Evolutionary conservation across 2,888 invertebrate species (phyloP).

Genomic region (Pantelozetes paolii): DNA sequence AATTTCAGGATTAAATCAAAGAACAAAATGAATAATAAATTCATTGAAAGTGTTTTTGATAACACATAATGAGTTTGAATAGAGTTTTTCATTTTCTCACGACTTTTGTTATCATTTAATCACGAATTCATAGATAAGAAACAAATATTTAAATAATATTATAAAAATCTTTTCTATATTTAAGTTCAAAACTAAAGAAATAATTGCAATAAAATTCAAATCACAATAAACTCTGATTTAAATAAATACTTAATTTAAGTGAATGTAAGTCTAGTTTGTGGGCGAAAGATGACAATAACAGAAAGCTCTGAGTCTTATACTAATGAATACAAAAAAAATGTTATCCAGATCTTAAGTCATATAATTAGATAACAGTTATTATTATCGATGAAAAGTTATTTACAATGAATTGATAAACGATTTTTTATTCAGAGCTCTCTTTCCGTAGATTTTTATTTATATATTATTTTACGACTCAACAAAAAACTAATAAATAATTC

Average conservation of each 20-base stretch:
- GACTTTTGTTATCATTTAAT: background rate
- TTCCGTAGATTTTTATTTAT: background rate
- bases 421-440: background rate
- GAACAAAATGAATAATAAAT: background rate
- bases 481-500: conserved; percentile 9
- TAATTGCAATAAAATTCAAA: no score
- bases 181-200: no score
- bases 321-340: no score
- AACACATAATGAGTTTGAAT: background rate
- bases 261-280: background rate
- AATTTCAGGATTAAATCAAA: background rate
- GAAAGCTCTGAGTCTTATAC: background rate
- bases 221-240: no score
- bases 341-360: no score
- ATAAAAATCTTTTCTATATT: no score
- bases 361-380: background rate
- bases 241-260: no score
- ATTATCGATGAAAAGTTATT: conserved; percentile 17
- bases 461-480: background rate
- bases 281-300: conserved; percentile 5
- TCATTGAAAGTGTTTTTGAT: background rate
- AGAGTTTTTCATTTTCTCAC: background rate
- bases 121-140: background rate
- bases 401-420: no score
- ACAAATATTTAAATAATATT: background rate